Conservation (phyloP, 2,113 vertebrate genomes). For the Rhinolophus sinicus region DNA sequence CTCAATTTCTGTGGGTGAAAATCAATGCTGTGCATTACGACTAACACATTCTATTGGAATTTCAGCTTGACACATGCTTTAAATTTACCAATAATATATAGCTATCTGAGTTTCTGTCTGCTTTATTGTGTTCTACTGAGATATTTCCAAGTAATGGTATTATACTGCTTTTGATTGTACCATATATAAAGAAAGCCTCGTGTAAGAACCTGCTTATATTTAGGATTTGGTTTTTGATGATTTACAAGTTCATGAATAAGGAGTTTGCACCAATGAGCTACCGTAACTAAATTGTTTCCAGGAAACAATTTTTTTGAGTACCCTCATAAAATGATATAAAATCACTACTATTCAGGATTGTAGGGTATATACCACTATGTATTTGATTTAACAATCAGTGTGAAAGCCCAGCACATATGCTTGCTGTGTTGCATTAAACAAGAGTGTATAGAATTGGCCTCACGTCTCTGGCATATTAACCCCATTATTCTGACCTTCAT, state of each 20-base stretch:
- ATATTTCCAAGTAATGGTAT: constrained; percentile 60
- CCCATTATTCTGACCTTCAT: background rate
- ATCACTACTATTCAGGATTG: background rate
- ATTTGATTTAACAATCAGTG: background rate
- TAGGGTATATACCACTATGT: background rate
- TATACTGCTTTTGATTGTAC: constrained; percentile 68
- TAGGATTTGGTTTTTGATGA: constrained; percentile 60
- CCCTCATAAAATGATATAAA: background rate
- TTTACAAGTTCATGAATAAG: constrained; percentile 47
- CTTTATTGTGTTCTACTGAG: constrained; percentile 76
- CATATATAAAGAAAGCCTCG: constrained; percentile 53
- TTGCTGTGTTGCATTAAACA: background rate
- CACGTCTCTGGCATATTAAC: background rate
- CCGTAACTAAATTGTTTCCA: background rate
- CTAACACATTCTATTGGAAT: constrained; percentile 39
- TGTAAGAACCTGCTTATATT: constrained; percentile 25
- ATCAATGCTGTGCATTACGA: constrained; percentile 70
- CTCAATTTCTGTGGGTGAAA: constrained; percentile 69
- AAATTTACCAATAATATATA: constrained; percentile 69
- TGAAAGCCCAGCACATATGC: background rate
- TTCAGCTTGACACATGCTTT: constrained; percentile 65
- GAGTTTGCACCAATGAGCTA: background rate
- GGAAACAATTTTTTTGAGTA: constrained; percentile 35
- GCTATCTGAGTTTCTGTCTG: constrained; percentile 42
- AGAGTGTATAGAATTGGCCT: background rate